Evolutionary conservation across 1,140 invertebrate species (phyloP).

Genomic region (Oncopodura yosiiana): DNA sequence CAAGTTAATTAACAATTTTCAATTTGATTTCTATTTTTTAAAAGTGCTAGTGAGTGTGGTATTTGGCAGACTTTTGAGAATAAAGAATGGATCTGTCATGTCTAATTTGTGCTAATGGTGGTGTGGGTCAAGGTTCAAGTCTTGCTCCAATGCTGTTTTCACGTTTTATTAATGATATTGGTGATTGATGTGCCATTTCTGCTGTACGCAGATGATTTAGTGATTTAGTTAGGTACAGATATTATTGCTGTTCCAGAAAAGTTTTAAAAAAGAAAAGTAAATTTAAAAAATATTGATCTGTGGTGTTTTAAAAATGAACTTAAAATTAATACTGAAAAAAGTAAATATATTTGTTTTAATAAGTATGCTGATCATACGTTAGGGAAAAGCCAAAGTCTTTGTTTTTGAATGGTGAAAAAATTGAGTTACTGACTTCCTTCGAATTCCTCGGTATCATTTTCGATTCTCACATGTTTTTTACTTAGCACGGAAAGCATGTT

Average conservation of each 20-base stretch:
- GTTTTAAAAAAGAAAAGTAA: too few species aligned
- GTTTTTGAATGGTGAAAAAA: neutral
- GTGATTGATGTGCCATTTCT: conserved; percentile 12
- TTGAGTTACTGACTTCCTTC: neutral
- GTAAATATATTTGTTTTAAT: neutral
- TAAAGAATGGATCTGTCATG: too few species aligned
- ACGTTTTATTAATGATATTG: conserved; percentile 34
- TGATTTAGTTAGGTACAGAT: conserved; percentile 3
- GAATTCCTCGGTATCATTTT: neutral
- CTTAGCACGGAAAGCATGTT: too few species aligned
- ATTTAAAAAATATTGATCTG: neutral
- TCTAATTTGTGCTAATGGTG: too few species aligned
- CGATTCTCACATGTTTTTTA: neutral
- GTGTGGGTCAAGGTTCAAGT: conserved; percentile 37
- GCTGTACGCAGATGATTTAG: conserved; percentile 37
- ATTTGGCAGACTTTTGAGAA: too few species aligned
- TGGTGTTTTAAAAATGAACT: neutral
- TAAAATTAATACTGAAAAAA: neutral
- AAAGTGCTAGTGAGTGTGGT: too few species aligned
- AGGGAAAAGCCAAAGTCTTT: too few species aligned
- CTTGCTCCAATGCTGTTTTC: conserved; percentile 34
- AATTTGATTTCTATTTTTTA: too few species aligned
- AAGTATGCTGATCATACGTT: neutral
- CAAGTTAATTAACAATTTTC: too few species aligned
- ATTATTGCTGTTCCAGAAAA: too few species aligned